These are phyloP conservation scores for Clanis bilineata DNA, from an alignment of 2,888 invertebrate species.

Conservation along the genomic window DNA sequence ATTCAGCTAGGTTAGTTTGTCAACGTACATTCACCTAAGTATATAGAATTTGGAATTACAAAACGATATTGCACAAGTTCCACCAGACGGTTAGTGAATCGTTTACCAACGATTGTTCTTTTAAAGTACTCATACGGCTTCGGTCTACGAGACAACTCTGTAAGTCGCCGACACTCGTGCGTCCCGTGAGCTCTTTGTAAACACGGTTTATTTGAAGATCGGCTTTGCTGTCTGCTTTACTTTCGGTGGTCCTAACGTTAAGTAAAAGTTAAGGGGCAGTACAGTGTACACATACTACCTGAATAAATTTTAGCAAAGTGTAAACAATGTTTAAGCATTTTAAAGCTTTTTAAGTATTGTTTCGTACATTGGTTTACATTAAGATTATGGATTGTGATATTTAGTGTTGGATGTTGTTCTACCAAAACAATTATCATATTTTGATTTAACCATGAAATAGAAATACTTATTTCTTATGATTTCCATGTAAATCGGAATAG, in stretches of 20 bases:
- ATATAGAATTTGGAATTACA: slow-evolving; percentile 21
- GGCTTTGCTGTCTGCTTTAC: slow-evolving; percentile 47
- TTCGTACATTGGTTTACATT: no score
- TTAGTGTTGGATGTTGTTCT: no score
- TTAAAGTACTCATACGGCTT: slow-evolving; percentile 52
- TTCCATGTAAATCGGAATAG: no score
- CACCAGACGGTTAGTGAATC: slow-evolving; percentile 47
- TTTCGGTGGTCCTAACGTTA: slow-evolving; percentile 34
- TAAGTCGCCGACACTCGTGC: slow-evolving; percentile 49
- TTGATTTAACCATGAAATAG: no score
- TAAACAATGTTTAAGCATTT: no score
- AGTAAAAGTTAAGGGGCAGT: background rate
- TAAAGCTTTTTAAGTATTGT: no score
- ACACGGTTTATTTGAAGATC: slow-evolving; percentile 53
- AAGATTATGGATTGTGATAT: no score
- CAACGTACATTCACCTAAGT: background rate
- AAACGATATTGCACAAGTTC: slow-evolving; percentile 30
- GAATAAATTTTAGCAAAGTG: no score
- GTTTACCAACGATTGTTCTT: slow-evolving; percentile 60
- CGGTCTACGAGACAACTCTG: no score
- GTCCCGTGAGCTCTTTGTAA: slow-evolving; percentile 53
- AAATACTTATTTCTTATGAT: no score
- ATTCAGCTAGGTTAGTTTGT: no score
- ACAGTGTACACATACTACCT: background rate
- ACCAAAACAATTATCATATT: no score